Percentiles rank a stretch among this genome's conserved stretches.
These are phyloP conservation scores for Microplitis mediator DNA, from an alignment of 1,140 invertebrate species.

Conservation along the genomic window DNA sequence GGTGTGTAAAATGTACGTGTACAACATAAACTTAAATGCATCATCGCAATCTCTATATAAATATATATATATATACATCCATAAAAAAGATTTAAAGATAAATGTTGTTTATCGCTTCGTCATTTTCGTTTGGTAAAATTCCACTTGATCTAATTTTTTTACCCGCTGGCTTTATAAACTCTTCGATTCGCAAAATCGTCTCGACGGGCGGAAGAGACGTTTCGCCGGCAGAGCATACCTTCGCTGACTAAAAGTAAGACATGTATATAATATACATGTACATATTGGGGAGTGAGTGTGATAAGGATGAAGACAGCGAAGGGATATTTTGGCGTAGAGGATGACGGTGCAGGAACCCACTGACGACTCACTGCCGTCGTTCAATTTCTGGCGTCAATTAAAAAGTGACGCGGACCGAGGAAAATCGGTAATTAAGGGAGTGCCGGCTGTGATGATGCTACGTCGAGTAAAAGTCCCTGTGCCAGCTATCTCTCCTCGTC, in stretches of 20 bases:
- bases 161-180: background rate
- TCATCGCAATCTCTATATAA: too few species aligned
- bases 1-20: too few species aligned
- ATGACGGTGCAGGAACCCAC: conserved; percentile 54
- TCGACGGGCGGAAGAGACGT: background rate
- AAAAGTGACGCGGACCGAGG: conserved; percentile 62
- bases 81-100: too few species aligned
- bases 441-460: conserved; percentile 16
- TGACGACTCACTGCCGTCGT: conserved; percentile 41
- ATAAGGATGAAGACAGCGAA: background rate
- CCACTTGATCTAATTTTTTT: too few species aligned
- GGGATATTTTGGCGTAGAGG: conserved; percentile 30
- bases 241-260: background rate
- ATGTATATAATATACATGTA: background rate
- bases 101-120: too few species aligned
- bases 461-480: background rate
- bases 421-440: conserved; percentile 62
- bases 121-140: too few species aligned
- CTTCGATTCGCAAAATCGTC: conserved; percentile 10
- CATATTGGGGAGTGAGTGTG: background rate
- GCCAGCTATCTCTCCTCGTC: too few species aligned
- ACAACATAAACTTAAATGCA: too few species aligned
- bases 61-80: too few species aligned
- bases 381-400: conserved; percentile 63
- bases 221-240: background rate